These are phyloP conservation scores for Mythimna albipuncta DNA, from an alignment of 2,888 invertebrate species.

Conservation along the genomic window DNA sequence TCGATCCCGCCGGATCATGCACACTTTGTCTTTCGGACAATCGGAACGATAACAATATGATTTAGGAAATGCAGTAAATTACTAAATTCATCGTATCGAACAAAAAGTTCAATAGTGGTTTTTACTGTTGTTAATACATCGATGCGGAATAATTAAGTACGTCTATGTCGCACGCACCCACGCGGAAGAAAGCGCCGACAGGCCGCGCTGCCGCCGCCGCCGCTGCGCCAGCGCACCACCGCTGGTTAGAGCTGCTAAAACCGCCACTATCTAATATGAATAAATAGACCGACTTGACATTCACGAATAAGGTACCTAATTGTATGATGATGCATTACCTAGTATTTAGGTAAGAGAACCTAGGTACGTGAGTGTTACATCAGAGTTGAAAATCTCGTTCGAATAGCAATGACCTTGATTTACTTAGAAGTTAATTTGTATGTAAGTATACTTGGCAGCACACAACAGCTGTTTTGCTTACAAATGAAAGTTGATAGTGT, in stretches of 20 bases:
- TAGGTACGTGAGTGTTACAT: neutral
- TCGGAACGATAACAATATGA: conserved; percentile 12
- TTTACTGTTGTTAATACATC: conserved; percentile 14
- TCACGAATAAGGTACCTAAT: neutral
- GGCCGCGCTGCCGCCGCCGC: too few species aligned
- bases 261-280: neutral
- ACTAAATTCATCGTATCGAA: conserved; percentile 9
- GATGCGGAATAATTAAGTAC: conserved; percentile 36
- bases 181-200: conserved; percentile 60
- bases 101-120: conserved; percentile 31
- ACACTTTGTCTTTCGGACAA: neutral
- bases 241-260: conserved; percentile 24
- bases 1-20: neutral
- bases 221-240: conserved; percentile 1
- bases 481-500: conserved; percentile 27
- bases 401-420: conserved; percentile 17
- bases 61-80: conserved; percentile 36
- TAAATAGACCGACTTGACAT: neutral
- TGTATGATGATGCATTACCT: neutral
- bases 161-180: conserved; percentile 53
- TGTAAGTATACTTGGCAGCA: conserved; percentile 2
- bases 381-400: conserved; percentile 5
- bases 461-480: conserved; percentile 20
- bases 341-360: neutral
- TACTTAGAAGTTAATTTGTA: conserved; percentile 2